Percentiles rank a stretch among this genome's conserved stretches.
Evolutionary conservation across 2,113 vertebrate species (phyloP).

Genomic region (Ramphastos sulfuratus): DNA sequence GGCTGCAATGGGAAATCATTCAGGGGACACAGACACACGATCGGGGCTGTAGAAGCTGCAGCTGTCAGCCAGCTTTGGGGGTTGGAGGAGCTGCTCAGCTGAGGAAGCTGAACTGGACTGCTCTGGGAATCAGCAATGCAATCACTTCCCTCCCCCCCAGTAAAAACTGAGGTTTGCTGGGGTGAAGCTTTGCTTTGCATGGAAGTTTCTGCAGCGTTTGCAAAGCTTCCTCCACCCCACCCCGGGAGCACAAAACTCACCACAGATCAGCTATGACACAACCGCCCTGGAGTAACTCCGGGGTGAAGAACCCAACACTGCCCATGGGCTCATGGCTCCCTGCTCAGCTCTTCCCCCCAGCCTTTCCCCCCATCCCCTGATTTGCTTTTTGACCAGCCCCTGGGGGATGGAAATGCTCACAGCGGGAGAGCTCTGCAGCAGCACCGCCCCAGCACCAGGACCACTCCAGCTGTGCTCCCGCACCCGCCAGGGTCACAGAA

Average conservation of each 20-base stretch:
- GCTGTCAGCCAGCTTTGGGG: not conserved
- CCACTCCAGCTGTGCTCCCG: not conserved
- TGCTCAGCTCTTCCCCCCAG: rapidly evolving
- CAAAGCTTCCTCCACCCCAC: no score
- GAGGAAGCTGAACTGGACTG: rapidly evolving
- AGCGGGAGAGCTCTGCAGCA: rapidly evolving
- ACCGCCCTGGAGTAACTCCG: rapidly evolving
- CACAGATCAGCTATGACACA: not conserved
- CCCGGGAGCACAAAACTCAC: not conserved
- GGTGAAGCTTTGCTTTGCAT: not conserved
- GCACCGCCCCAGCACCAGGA: not conserved
- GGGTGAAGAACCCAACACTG: not conserved
- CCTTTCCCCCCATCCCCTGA: rapidly evolving
- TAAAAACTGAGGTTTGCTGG: not conserved
- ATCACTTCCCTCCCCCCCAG: rapidly evolving
- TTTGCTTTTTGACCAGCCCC: not conserved
- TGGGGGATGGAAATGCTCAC: rapidly evolving
- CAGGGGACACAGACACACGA: not conserved
- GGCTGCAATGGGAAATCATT: not conserved
- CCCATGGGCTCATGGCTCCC: not conserved
- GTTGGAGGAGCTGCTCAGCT: not conserved
- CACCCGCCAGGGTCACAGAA: not conserved
- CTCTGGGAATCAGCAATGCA: not conserved
- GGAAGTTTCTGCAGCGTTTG: not conserved
- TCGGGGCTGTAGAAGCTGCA: rapidly evolving